Evolutionary conservation across 2,888 invertebrate species (phyloP).

Genomic region (Pseudeuparius sepicola): DNA sequence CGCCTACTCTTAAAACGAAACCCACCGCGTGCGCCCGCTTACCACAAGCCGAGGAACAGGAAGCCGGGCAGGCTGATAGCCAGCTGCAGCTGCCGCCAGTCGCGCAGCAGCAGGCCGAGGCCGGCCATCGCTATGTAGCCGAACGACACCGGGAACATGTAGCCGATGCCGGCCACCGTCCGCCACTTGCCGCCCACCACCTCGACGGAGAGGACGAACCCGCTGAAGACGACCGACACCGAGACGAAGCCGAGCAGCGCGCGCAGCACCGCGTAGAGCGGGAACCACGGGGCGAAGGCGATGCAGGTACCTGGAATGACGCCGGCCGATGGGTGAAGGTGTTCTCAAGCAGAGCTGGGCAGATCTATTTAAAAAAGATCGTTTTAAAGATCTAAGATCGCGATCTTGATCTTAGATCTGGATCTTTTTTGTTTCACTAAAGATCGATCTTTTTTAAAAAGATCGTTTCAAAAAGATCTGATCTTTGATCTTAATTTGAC

Average conservation of each 20-base stretch:
- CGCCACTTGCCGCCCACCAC: constrained; percentile 71
- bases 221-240: constrained; percentile 73
- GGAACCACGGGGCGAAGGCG: constrained; percentile 59
- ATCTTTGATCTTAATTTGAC: too few species aligned
- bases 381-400: too few species aligned
- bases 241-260: constrained; percentile 65
- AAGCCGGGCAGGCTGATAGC: constrained; percentile 64
- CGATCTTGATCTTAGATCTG: too few species aligned
- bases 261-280: constrained; percentile 58
- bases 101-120: constrained; percentile 57
- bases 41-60: constrained; percentile 57
- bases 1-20: constrained; percentile 69
- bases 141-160: constrained; percentile 67
- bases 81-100: constrained; percentile 64
- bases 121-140: constrained; percentile 66
- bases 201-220: constrained; percentile 70
- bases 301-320: constrained; percentile 41
- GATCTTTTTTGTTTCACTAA: too few species aligned
- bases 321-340: too few species aligned
- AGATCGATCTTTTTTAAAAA: too few species aligned
- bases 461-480: too few species aligned
- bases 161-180: constrained; percentile 70
- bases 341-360: too few species aligned
- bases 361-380: too few species aligned
- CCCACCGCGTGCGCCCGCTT: constrained; percentile 66